phyloP scores from a whole-genome alignment of 2,113 vertebrate species.

The Cyphomyrus discorhynchus region DNA sequence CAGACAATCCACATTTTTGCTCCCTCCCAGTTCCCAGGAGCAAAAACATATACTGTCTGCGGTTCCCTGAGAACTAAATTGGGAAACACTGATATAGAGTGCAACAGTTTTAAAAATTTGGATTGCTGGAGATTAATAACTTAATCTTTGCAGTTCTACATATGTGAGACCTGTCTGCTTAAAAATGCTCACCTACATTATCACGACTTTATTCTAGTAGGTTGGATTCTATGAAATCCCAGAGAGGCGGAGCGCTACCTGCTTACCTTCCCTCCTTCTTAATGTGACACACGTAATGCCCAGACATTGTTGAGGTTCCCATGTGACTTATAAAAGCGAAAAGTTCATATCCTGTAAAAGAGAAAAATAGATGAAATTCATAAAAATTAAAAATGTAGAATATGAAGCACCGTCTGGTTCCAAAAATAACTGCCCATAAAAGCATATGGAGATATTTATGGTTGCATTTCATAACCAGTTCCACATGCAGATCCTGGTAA shows the following conservation, averaged over 20 bases:
- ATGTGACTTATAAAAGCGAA: constrained; percentile 98
- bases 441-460: not conserved
- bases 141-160: not conserved
- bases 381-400: not conserved
- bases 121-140: not conserved
- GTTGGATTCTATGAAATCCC: not conserved
- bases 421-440: not conserved
- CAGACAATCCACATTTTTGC: not conserved
- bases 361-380: not conserved
- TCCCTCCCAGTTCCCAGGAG: not conserved
- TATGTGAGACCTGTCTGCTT: not conserved
- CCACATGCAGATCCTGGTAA: not conserved
- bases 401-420: not conserved
- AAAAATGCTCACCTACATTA: not conserved
- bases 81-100: not conserved
- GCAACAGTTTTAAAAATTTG: not conserved
- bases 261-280: constrained; percentile 96
- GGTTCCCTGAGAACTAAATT: not conserved
- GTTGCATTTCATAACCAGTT: not conserved
- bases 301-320: constrained; percentile 96
- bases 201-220: not conserved
- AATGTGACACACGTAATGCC: constrained; percentile 94
- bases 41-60: not conserved
- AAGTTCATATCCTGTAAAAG: constrained; percentile 78
- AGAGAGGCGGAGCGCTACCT: not conserved